Evolutionary conservation across 2,888 invertebrate species (phyloP), one percentile per base, ranked within the genome.

Genomic region (Chloromyia formosa): DNA sequence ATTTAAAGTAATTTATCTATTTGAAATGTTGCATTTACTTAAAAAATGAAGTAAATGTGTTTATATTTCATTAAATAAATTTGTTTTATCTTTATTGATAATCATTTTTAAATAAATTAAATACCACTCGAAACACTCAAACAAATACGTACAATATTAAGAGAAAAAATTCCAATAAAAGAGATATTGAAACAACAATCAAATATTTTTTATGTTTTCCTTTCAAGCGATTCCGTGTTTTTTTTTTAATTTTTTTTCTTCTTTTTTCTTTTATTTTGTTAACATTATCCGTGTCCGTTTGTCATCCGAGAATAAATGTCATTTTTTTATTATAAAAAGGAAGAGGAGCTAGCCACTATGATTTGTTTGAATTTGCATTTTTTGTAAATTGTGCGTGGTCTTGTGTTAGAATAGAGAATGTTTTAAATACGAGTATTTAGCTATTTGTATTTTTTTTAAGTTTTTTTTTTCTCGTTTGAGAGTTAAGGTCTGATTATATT

Each of bases 351-450:
- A 35, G 5, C 53, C 69, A 22, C 12, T 73, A 77, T 75, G 78
- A 80, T 79, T 80, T 80, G 80, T 78, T 80, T 80, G 78, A 78
- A 78, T 80, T 78, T 79, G 78, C 78, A 80, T 80, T 79, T 79
- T 71, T 74, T 74, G 68, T 61, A 23, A 42, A 71, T 71, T 71
- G 71, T 71, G 71, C 71, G 71, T 71, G 71, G 71, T 71, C 71
- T 58, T 58, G 20, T 20, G 58, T 35, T 35, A 35, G 27, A 35
- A 35, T 35, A 7, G 27, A 35, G 27, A 35, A 56, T 18, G 18
- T 56, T 56, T 18, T 56, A 20, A 20, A 23, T 61, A 49, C 5
- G 45, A 53, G 61, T 49, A 20, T 74, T 74, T 74, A 20, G 10
- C 0, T 58, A 7, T 54, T 71, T 40, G 16, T 71, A n/a, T 61